Conservation (phyloP, 1,140 invertebrate genomes). For the Gyrodactylus bullatarudis region DNA sequence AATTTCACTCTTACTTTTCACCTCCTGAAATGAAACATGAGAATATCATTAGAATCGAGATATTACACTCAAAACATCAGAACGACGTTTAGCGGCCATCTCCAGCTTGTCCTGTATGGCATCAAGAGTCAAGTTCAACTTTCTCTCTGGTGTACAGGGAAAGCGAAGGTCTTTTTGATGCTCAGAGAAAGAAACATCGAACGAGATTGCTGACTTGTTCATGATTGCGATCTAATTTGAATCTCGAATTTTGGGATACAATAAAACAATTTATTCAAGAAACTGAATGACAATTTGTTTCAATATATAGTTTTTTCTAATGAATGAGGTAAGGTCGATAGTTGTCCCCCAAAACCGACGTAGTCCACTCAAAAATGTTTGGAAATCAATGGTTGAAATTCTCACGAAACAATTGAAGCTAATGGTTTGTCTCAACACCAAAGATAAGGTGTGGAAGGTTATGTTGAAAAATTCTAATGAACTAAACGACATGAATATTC, state of each 20-base stretch:
- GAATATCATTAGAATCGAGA: no score
- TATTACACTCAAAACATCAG: neutral
- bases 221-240: neutral
- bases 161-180: neutral
- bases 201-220: neutral
- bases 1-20: neutral
- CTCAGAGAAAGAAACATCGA: neutral
- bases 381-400: neutral
- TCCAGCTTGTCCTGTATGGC: neutral
- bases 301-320: neutral
- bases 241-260: neutral
- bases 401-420: neutral
- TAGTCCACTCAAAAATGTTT: neutral
- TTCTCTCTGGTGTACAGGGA: neutral
- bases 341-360: neutral
- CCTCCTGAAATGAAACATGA: no score
- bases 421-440: neutral
- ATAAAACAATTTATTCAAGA: neutral
- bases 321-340: neutral
- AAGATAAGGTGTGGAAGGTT: neutral
- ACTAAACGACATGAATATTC: constrained; percentile 41
- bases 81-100: neutral
- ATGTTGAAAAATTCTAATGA: neutral
- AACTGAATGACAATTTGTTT: neutral
- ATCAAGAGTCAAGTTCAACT: neutral